phyloP scores from a whole-genome alignment of 2,113 vertebrate genomes.

The Anas platyrhynchos region DNA sequence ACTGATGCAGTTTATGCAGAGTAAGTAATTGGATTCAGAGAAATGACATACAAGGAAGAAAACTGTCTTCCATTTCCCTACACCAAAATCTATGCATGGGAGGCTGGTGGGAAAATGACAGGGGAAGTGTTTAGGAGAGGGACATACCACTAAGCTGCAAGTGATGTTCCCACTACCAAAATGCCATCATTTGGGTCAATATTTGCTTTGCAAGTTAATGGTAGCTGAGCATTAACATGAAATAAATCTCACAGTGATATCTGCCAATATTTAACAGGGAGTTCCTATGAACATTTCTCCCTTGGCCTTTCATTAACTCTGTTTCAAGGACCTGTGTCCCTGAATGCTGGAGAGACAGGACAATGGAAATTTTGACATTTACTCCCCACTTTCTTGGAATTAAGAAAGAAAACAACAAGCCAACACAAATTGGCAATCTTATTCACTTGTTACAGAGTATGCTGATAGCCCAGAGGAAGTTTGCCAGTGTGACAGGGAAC shows the following conservation, averaged over 20 bases:
- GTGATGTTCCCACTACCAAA: not conserved
- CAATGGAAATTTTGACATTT: not conserved
- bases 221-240: conserved; percentile 26
- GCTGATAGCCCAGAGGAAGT: not conserved
- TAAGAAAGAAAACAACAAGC: not conserved
- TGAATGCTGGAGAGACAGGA: not conserved
- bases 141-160: too few species aligned
- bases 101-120: not conserved
- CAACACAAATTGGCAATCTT: not conserved
- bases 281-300: not conserved
- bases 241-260: not conserved
- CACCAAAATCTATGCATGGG: not conserved
- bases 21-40: not conserved
- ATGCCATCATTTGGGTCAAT: conserved; percentile 1
- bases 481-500: not conserved
- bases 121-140: not conserved
- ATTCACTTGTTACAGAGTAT: not conserved
- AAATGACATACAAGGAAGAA: not conserved
- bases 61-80: not conserved
- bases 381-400: not conserved
- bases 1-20: not conserved
- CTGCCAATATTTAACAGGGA: conserved; percentile 43
- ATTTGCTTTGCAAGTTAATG: conserved; percentile 31
- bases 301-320: not conserved
- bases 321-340: not conserved